A percentile compares a stretch with the other conserved stretches of the same genome.
Evolutionary conservation across 2,888 invertebrate genomes (phyloP).

Genomic region (Athripsodes cinereus): DNA sequence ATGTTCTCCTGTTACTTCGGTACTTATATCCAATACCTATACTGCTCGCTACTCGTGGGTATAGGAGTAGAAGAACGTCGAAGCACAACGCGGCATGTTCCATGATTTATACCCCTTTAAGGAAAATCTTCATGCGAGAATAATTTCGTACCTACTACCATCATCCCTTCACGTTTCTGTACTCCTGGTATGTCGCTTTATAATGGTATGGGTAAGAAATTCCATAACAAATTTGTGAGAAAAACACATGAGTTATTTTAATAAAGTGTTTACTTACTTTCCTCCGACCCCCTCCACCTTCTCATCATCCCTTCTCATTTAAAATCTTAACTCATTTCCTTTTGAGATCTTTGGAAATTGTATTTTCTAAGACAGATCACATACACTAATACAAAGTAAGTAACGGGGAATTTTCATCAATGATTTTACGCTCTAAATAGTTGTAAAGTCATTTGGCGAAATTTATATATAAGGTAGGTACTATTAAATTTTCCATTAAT

Average conservation of each 20-base stretch:
- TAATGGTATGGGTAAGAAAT: conserved; percentile 7
- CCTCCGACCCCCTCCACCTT: not conserved
- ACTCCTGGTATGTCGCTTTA: conserved; percentile 8
- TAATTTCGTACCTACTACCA: conserved; percentile 20
- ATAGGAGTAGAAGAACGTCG: too few species aligned
- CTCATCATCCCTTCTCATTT: not conserved
- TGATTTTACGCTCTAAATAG: not conserved
- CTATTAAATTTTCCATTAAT: too few species aligned
- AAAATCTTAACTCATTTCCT: not conserved
- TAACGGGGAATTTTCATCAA: not conserved
- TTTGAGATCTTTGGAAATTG: not conserved
- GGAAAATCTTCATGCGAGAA: conserved; percentile 15
- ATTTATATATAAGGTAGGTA: too few species aligned
- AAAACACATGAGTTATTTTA: conserved; percentile 11
- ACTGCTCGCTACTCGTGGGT: too few species aligned
- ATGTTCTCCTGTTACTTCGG: too few species aligned
- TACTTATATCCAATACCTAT: too few species aligned
- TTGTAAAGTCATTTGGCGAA: too few species aligned
- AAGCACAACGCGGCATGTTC: conserved; percentile 3
- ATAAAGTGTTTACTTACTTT: not conserved
- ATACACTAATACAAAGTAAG: not conserved
- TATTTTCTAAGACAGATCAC: not conserved
- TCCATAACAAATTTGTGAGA: conserved; percentile 8
- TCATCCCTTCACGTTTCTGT: conserved; percentile 15
- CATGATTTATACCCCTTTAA: conserved; percentile 22